Base-by-base conservation (phyloP, 1,140 invertebrate genomes). In the Orius laevigatus region DNA sequence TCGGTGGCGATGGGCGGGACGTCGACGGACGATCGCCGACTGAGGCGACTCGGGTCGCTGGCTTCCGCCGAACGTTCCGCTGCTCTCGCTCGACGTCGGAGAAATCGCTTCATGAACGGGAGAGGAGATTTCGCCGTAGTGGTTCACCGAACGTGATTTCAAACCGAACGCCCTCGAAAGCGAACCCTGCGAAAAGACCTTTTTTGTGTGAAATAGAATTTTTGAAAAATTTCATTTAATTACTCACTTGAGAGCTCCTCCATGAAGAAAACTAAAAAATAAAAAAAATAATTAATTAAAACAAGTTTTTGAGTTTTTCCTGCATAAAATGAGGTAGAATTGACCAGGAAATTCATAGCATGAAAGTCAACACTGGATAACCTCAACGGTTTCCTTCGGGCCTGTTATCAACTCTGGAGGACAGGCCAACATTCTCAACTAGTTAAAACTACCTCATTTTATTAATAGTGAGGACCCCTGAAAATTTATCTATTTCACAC, bases 111-210 rank as follows among this genome's bases (percentile, higher is more conserved):
- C 9, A 63, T 66, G 5, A 71, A 63, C 14, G 61, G 66, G 18
- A 60, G 66, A 54, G 69, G 70, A 53, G 5, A 68, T 72, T 53
- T 69, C 73, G 25, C 46, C 31, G 31, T 35, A 48, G 49, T 54
- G 56, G 43, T 48, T 47, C 18, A 45, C 52, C 15, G 53, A 50
- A 54, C 77, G 76, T 1, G 72, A 66, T 52, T 74, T 74, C 11
- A 81, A 63, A 31, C 82, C 80, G 33, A 86, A 69, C 10, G 80
- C 82, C 53, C 80, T 70, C 48, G 78, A 79, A 58, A 84, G 67
- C 33, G 81, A 84, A 36, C 81, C 81, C 81, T 84, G 67, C 35
- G 67, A 58, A 60, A 49, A 48, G 3, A 15, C 14, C 12, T 44
- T 18, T 11, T 43, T 3, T 6, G 8, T 15, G 15, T 34, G 2